Evolutionary conservation across 2,113 vertebrate species (phyloP), one percentile per base, ranked within the genome.

Genomic region (Leptosomus discolor): DNA sequence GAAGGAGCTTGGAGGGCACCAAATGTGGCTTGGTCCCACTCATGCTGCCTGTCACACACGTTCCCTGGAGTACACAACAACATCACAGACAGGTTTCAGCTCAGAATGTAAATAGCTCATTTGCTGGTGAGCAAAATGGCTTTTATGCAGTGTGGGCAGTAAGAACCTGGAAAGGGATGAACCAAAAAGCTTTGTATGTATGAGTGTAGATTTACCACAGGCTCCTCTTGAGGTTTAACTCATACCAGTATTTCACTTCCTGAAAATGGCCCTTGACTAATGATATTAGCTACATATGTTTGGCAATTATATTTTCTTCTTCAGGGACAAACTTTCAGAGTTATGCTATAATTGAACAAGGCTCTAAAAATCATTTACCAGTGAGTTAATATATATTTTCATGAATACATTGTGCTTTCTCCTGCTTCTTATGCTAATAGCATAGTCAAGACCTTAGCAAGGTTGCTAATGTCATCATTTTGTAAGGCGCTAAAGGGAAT

Each of bases 341-440:
- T 69, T 53, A 87, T 3, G 15, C 30, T 77, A 6, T 74, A 79
- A 82, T 37, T 80, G 82, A 85, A 64, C 58, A 88, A 77, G 71
- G 61, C 48, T 92, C 64, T 92, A 63, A 88, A 95, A 93, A 22
- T 70, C 15, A 73, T 79, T 90, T 90, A 69, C 67, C 61, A 67
- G 34, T 12, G 51, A 80, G 48, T 85, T 94, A 88, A 92, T 36
- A 36, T 21, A 53, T 16, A 73, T 0, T 69, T 92, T 73, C 36
- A n/a, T 50, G 6, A 88, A 57, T 50, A 76, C 8, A 37, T 4
- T 50, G 26, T 68, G 56, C 34, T 81, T 85, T 79, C 53, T 65
- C 67, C 39, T 24, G 50, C 36, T 76, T 82, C 46, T 88, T 65
- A 61, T 32, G 69, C 37, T 91, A 92, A 88, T 50, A 37, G 41